Base-by-base conservation (phyloP, 2,888 invertebrate species). In the Harpalus rubripes region DNA sequence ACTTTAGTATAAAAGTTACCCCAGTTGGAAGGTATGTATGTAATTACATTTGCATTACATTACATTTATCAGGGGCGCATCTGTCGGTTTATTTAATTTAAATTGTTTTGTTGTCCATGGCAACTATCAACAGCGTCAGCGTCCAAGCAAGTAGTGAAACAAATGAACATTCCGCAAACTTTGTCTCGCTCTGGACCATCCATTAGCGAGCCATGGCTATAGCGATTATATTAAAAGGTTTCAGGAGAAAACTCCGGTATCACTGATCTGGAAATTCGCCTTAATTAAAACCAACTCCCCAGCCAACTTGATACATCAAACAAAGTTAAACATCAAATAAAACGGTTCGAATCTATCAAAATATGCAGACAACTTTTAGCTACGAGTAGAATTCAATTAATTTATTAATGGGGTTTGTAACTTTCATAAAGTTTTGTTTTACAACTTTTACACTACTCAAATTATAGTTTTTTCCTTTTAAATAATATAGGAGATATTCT, bases 311-410 rank as follows among this genome's bases (percentile, higher is more conserved):
- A 32, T 58, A 32, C 56, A 78, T 78, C 78, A 78, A 78, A 78
- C 76, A 78, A 78, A 58, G 58, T 78, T 78, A 78, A 58, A 78
- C 78, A 78, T 78, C 78, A 78, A 78, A 78, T 78, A 78, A 78
- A 78, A 58, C 58, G 44, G 18, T 74, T 52, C 52, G 8, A 74
- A 74, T 74, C 74, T 74, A 56, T 74, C 56, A 74, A 74, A 74
- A 74, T 74, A 44, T 74, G 18, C 10, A 18, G 18, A 6, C 12
- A 63, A 63, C 63, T 63, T 63, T 63, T 63, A 52, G 18, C 63
- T 22, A 18, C 18, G 59, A 59, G 5, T 8, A 15, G 59, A 52
- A 52, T 12, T 52, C 63, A 63, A 63, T 63, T 63, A 8, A 63
- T 63, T 63, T 63, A 63, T 63, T 63, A 61, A 61, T 61, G 22